Conservation (phyloP, 1,140 invertebrate genomes). For the Eulimnadia texana region DNA sequence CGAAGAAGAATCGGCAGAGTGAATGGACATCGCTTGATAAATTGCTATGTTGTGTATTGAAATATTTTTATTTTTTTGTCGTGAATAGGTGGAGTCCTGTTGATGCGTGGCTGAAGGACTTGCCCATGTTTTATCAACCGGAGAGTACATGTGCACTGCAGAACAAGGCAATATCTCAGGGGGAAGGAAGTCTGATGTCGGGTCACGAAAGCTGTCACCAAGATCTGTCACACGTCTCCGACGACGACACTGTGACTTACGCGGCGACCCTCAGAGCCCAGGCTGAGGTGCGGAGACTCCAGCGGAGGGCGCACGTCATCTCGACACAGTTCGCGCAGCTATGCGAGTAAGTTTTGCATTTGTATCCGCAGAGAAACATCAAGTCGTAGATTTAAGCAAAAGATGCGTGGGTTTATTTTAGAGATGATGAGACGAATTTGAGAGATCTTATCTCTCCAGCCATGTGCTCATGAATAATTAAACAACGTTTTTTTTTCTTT, state of each 20-base stretch:
- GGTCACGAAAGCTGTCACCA: background rate
- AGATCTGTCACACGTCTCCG: background rate
- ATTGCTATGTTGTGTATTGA: background rate
- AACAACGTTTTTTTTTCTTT: no score
- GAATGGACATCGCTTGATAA: background rate
- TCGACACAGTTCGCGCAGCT: slow-evolving; percentile 41
- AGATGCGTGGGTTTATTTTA: background rate
- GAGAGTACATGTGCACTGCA: slow-evolving; percentile 14
- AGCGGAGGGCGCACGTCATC: slow-evolving; percentile 35
- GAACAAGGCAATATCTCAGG: slow-evolving; percentile 13
- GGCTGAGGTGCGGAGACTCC: slow-evolving; percentile 25
- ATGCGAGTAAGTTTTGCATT: slow-evolving; percentile 39
- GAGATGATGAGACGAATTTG: no score
- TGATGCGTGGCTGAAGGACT: slow-evolving; percentile 14
- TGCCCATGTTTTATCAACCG: slow-evolving; percentile 15
- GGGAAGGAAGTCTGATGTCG: background rate
- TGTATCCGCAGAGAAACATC: background rate
- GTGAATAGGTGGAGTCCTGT: slow-evolving; percentile 12
- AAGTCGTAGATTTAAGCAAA: background rate
- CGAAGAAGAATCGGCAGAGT: background rate
- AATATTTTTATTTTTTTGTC: background rate
- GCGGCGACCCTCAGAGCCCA: background rate
- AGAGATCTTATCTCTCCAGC: no score
- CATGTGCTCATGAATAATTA: no score
- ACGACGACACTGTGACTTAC: slow-evolving; percentile 9